These are phyloP conservation scores for Petrophora chlorosata DNA, from an alignment of 2,888 invertebrate species.

Conservation along the genomic window DNA sequence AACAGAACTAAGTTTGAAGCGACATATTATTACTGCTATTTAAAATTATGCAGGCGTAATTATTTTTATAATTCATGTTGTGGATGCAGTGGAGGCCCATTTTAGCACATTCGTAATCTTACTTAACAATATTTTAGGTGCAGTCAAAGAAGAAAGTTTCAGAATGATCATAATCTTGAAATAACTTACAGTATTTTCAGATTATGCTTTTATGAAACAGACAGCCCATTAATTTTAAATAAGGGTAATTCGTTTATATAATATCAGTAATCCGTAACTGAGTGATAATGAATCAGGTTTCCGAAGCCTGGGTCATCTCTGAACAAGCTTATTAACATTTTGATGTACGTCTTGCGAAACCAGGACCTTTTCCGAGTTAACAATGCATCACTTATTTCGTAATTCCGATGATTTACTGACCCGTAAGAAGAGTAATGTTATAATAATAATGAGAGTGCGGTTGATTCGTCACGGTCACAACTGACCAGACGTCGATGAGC, in stretches of 20 bases:
- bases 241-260: slow-evolving; percentile 10
- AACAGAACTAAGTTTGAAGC: too few relatives aligned
- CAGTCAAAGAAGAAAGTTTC: too few relatives aligned
- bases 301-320: too few relatives aligned
- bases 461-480: slow-evolving; percentile 34
- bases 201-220: not conserved
- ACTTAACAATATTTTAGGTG: too few relatives aligned
- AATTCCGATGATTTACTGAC: slow-evolving; percentile 43
- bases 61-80: too few relatives aligned
- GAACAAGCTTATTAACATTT: slow-evolving; percentile 38
- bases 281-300: slow-evolving; percentile 32
- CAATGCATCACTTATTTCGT: slow-evolving; percentile 45
- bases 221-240: slow-evolving; percentile 2
- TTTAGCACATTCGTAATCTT: too few relatives aligned
- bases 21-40: too few relatives aligned
- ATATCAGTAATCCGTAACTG: slow-evolving; percentile 29
- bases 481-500: slow-evolving; percentile 17
- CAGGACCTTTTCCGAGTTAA: slow-evolving; percentile 43
- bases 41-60: too few relatives aligned
- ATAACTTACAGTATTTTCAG: not conserved
- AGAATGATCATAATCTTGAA: not conserved
- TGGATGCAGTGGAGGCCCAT: too few relatives aligned
- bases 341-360: slow-evolving; percentile 51
- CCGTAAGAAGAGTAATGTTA: slow-evolving; percentile 31
- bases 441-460: slow-evolving; percentile 34